Conservation (phyloP, 2,797 vertebrate genomes). For the Eleutherodactylus coqui region DNA sequence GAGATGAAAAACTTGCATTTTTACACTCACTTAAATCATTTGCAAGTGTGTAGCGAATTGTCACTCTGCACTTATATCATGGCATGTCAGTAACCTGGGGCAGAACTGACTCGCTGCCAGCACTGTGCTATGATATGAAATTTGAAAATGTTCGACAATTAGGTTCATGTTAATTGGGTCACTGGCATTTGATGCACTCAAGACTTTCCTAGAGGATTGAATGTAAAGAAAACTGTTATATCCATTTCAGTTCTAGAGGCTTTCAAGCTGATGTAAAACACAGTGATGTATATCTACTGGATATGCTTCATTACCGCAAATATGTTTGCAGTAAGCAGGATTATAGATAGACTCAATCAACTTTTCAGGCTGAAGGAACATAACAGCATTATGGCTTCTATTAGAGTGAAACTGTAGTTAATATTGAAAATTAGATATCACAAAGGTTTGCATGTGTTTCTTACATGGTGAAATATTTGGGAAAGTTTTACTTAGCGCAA, state of each 20-base stretch:
- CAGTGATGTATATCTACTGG: background rate
- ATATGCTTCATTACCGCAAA: background rate
- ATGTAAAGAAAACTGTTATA: conserved; percentile 19
- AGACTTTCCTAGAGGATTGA: conserved; percentile 11
- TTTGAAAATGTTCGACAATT: conserved; percentile 31
- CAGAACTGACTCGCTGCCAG: conserved; percentile 21
- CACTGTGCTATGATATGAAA: conserved; percentile 20
- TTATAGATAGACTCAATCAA: background rate
- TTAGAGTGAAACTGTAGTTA: background rate
- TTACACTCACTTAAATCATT: background rate
- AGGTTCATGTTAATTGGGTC: conserved; percentile 37
- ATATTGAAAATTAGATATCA: background rate
- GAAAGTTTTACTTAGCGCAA: no score
- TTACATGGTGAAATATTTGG: no score
- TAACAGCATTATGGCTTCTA: no score
- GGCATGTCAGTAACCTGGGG: background rate
- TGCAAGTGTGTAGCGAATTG: conserved; percentile 13
- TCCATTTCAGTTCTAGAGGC: background rate
- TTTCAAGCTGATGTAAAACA: conserved; percentile 10
- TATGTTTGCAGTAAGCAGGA: background rate
- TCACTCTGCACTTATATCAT: conserved; percentile 18
- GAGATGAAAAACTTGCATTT: background rate
- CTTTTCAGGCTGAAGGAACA: background rate
- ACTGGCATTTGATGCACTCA: background rate
- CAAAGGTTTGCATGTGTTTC: no score